Base-by-base conservation (phyloP, 1,140 invertebrate species). In the Trachymyrmex cornetzi region DNA sequence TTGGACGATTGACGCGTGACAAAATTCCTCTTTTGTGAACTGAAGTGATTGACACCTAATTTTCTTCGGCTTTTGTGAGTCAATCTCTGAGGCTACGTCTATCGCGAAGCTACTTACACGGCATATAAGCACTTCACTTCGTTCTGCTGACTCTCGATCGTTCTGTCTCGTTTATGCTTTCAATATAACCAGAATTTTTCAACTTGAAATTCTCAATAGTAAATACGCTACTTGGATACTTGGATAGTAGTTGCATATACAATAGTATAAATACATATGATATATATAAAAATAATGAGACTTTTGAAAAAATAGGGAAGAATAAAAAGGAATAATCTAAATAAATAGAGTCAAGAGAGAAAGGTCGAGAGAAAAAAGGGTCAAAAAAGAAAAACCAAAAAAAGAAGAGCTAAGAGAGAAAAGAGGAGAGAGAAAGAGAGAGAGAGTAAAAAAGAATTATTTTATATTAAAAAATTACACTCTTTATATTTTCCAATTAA, bases 21-120 rank as follows among this genome's bases (percentile, higher is more conserved):
- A 82, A 82, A 82, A 72, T 48, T 44, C 69, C 53, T 30, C 80
- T 82, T 82, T 82, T 82, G 80, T 82, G 57, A 57, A 74, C 22
- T 71, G 55, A 22, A 64, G 38, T 82, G 80, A 82, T 82, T 82
- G 80, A 84, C 80, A 75, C 69, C 38, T 67, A 84, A 84, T 84
- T 84, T 84, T 84, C 80, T 61, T 84, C 80, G 55, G 80, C 80
- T 84, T 84, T 84, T 84, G 80, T 84, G 80, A 84, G 80, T 84
- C 80, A 75, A 84, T 84, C 80, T 61, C 80, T 19, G 55, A 84
- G 30, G 24, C 55, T 75, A 50, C 80, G 80, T 84, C 80, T 61
- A 84, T 75, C 80, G 55, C 69, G 55, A 50, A 75, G 69, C 80
- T 84, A 61, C 80, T 84, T 75, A 61, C 69, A 61, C 55, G 44